Evolutionary conservation across 1,140 invertebrate species (phyloP).

Genomic region (Euwallacea similis): DNA sequence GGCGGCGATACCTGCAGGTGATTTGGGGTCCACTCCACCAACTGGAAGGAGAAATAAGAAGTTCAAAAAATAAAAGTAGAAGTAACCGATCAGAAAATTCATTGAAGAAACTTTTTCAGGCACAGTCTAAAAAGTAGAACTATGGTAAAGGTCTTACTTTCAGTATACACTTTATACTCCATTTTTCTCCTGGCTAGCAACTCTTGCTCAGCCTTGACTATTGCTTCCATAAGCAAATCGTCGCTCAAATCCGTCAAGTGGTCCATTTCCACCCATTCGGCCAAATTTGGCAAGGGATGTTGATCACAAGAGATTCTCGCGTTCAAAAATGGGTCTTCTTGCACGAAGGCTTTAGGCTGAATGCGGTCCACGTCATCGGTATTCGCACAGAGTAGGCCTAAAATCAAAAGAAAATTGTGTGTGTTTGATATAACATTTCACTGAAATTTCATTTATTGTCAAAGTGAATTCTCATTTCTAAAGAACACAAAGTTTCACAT

Average conservation of each 20-base stretch:
- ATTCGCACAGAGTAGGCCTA: slow-evolving; percentile 80
- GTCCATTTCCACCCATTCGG: slow-evolving; percentile 65
- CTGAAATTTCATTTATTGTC: too few species aligned
- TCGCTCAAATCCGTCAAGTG: slow-evolving; percentile 55
- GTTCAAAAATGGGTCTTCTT: slow-evolving; percentile 86
- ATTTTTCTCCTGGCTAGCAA: slow-evolving; percentile 70
- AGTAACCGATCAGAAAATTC: too few species aligned
- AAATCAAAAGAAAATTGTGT: slow-evolving; percentile 1
- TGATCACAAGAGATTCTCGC: slow-evolving; percentile 76
- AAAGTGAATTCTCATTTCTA: too few species aligned
- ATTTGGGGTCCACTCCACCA: slow-evolving; percentile 79
- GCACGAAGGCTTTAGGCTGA: slow-evolving; percentile 84
- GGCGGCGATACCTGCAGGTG: slow-evolving; percentile 78
- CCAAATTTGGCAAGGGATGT: slow-evolving; percentile 65
- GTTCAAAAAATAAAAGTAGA: too few species aligned
- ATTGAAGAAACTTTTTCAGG: too few species aligned
- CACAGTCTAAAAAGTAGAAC: too few species aligned
- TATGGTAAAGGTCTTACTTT: slow-evolving; percentile 54
- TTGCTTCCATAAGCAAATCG: slow-evolving; percentile 64
- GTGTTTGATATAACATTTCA: too few species aligned
- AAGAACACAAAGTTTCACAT: too few species aligned
- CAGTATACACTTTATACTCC: slow-evolving; percentile 75
- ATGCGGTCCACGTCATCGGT: slow-evolving; percentile 65
- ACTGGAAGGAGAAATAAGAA: slow-evolving; percentile 52
- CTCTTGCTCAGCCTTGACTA: slow-evolving; percentile 74